Base-by-base conservation (phyloP, 2,113 vertebrate species). In the Leptobrachium ailaonicum region DNA sequence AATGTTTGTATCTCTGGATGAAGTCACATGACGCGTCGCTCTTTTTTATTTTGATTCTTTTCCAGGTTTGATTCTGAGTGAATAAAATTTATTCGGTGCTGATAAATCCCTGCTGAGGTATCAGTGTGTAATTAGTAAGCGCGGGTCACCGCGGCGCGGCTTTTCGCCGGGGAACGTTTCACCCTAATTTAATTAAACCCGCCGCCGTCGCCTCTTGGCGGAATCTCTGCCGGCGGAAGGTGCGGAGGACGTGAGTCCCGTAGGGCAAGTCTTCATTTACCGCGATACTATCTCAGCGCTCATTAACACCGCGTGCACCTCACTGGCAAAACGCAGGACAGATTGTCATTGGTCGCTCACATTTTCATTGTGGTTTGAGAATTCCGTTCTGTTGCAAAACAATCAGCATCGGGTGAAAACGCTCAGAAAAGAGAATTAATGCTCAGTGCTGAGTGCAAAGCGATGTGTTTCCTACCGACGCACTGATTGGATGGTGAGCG, bases 101-200 rank as follows among this genome's bases (percentile, higher is more conserved):
- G 80, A 64, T 73, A 14, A 86, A 69, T 89, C 79, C 69, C 82
- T 13, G 41, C 83, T 77, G 85, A 81, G 20, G 79, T 83, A 85
- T 77, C 82, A 84, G 79, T 66, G 47, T 80, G 82, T 81, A 82
- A 87, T 83, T 83, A 82, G 74, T 2, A 2, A 0, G 66, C 85
- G 82, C 79, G 4, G 74, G 80, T 81, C 41, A 45, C 58, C 70
- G 68, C 75, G 75, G 43, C 60, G 67, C 13, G 80, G 50, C 66
- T 42, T 5, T 85, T 87, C 88, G 85, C 88, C 82, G 82, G 77
- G 66, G 64, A 84, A 64, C 71, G 83, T 86, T 84, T 88, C 84
- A 87, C 71, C 84, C 81, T 83, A 88, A 85, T 88, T 87, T 84
- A 88, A 89, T 89, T 85, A 85, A 85, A 72, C 0, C 20, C 20